Base-by-base conservation (phyloP, 2,113 vertebrate genomes). In the Tenrec ecaudatus region DNA sequence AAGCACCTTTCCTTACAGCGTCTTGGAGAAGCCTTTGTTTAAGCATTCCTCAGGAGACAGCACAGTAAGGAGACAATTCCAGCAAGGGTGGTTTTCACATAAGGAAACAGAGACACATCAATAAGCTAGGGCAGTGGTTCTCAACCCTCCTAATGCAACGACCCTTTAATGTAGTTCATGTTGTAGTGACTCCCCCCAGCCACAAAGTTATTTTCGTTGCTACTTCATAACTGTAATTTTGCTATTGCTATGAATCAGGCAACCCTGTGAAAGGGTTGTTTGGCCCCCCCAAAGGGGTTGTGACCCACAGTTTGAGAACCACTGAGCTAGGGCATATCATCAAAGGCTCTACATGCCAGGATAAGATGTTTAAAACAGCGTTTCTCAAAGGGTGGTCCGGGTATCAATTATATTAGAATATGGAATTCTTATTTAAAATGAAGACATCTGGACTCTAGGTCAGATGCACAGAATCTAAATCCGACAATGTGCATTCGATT, bases 381-480 rank as follows among this genome's bases (percentile, higher is more conserved):
- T 89, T 89, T 89, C 29, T 93, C 53, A 86, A 90, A 95, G 71
- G 36, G 80, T 15, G 1, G 29, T 58, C 22, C 66, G 77, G 43
- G 79, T 64, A 82, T 71, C 77, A 89, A 33, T 17, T 58, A 20
- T 86, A 80, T 40, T 25, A 33, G 86, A 92, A 91, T 27, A 84
- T 0, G 22, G 25, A 88, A 73, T 89, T 73, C 38, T 27, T 33
- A 85, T 64, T 88, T 53, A 91, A 93, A 94, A 90, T 77, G 27
- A 79, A 77, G 25, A 78, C 62, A 16, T 5, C 58, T 66, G 22
- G 66, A 25, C n/a, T 73, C 22, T 29, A 76, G 29, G 16, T 60
- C 19, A 89, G 29, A 79, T 7, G 90, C n/a, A 36, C n/a, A 69
- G 31, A 88, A 33, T 80, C 62, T 90, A 79, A 79, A 84, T 86